Conservation (phyloP, 2,113 vertebrate species). For the Melanotaenia duboulayi region DNA sequence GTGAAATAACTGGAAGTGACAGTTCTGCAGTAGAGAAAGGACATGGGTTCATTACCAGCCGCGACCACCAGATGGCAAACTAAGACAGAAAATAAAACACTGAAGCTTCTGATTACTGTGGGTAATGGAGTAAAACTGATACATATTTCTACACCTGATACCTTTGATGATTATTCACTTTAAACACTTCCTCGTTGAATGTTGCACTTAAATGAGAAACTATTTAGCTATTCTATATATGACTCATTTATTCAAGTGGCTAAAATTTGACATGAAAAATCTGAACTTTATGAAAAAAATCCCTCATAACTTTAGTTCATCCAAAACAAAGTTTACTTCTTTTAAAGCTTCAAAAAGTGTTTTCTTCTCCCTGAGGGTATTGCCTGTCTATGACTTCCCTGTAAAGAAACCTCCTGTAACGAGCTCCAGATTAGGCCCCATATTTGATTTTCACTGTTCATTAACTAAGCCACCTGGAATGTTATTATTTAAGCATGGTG, state of each 20-base stretch:
- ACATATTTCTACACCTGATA: not conserved
- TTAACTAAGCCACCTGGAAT: conserved; percentile 88
- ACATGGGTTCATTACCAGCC: conserved; percentile 3
- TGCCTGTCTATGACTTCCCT: conserved; percentile 79
- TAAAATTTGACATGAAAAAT: not conserved
- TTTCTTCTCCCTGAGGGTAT: conserved; percentile 71
- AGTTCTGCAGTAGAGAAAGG: not conserved
- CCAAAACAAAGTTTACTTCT: conserved; percentile 42
- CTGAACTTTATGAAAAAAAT: not conserved
- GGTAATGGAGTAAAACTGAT: not conserved
- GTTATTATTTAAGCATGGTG: conserved; percentile 84
- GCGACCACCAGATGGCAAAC: conserved; percentile 76
- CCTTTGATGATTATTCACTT: not conserved
- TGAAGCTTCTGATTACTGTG: not conserved
- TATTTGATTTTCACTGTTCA: conserved; percentile 89
- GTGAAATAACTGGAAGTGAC: not conserved
- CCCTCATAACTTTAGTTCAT: conserved; percentile 2
- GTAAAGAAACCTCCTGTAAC: conserved; percentile 85
- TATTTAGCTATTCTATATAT: not conserved
- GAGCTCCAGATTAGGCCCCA: conserved; percentile 85
- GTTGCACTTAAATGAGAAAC: not conserved
- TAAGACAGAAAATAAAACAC: conserved; percentile 49
- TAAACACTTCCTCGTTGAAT: not conserved
- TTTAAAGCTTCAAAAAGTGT: conserved; percentile 58
- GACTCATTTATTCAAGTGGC: not conserved